Evolutionary conservation across 2,113 vertebrate genomes (phyloP).

Genomic region (Hoplias malabaricus): DNA sequence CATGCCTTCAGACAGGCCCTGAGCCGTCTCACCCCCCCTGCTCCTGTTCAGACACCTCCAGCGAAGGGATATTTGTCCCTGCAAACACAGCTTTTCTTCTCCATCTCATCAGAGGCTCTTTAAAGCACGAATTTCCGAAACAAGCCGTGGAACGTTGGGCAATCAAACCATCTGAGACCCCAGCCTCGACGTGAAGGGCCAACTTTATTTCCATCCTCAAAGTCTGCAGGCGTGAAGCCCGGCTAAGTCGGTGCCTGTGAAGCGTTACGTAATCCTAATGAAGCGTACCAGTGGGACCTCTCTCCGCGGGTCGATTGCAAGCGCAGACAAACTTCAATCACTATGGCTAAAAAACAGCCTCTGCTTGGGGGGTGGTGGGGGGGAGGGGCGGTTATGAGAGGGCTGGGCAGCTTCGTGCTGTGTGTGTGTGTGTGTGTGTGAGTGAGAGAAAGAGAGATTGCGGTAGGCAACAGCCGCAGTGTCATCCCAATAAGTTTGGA

Average conservation of each 20-base stretch:
- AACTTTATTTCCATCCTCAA: conserved; percentile 13
- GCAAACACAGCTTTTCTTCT: background rate
- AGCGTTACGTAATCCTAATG: conserved; percentile 46
- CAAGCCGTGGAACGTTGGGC: background rate
- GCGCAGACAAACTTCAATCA: conserved; percentile 48
- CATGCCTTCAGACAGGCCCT: background rate
- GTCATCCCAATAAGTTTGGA: conserved; percentile 26
- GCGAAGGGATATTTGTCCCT: background rate
- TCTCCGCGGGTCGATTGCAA: conserved; percentile 49
- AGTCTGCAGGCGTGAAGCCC: background rate
- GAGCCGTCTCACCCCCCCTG: background rate
- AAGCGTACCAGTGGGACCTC: conserved; percentile 47
- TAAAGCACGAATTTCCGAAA: background rate
- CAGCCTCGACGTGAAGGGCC: background rate
- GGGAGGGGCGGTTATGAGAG: background rate
- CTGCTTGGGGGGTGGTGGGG: background rate
- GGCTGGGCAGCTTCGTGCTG: background rate
- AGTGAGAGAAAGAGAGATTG: background rate
- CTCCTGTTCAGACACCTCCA: background rate
- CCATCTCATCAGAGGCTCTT: background rate
- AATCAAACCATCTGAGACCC: background rate
- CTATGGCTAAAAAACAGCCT: conserved; percentile 56
- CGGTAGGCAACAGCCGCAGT: background rate
- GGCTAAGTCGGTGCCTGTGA: conserved; percentile 9
- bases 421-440: background rate